These are phyloP conservation scores for Muscicapa adusta DNA, from an alignment of 2,113 vertebrate genomes.

Conservation along the genomic window DNA sequence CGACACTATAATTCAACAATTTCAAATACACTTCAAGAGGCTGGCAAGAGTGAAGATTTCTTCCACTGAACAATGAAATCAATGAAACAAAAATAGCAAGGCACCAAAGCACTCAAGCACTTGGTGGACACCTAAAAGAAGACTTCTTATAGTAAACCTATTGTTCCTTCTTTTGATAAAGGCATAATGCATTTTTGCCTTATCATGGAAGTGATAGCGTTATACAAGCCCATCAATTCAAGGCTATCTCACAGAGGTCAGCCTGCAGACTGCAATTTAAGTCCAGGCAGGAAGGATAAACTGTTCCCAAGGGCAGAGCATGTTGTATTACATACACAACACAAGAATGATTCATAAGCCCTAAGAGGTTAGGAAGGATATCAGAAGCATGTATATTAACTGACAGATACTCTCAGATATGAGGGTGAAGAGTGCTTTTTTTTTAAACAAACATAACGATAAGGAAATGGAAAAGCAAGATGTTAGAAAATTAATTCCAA, in stretches of 20 bases:
- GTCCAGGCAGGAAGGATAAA: slow-evolving; percentile 15
- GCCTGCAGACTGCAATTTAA: slow-evolving; percentile 24
- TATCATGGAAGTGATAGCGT: background rate
- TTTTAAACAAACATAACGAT: background rate
- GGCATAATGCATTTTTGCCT: background rate
- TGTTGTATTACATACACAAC: background rate
- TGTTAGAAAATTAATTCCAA: background rate
- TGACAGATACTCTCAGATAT: background rate
- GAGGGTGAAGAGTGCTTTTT: background rate
- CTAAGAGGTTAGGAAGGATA: background rate
- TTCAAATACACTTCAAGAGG: background rate
- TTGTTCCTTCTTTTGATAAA: background rate
- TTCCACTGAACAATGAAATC: background rate
- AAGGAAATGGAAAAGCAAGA: background rate
- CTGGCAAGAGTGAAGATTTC: background rate
- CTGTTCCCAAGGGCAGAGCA: slow-evolving; percentile 6
- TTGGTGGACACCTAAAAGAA: background rate
- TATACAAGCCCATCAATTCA: slow-evolving; percentile 31
- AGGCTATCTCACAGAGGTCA: background rate
- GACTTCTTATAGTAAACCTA: background rate
- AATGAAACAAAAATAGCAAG: background rate
- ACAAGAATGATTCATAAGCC: background rate
- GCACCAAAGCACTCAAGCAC: background rate
- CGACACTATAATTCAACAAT: background rate
- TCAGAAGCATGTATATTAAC: background rate